Evolutionary conservation across 1,140 invertebrate genomes (phyloP).

Genomic region (Hypsibius dujardini): DNA sequence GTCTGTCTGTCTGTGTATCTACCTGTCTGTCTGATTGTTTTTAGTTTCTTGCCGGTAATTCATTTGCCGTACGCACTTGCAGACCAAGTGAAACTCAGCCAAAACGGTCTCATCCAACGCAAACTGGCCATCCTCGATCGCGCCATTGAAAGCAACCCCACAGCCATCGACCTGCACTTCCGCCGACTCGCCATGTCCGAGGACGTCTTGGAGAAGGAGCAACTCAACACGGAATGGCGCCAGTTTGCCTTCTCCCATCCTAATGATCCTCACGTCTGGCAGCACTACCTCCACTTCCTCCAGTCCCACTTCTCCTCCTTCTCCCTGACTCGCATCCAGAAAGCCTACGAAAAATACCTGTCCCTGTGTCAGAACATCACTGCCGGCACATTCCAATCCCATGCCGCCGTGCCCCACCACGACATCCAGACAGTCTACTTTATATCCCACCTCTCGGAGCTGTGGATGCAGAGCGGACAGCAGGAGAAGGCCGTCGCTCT

Average conservation of each 20-base stretch:
- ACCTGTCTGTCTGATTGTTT: too few species aligned
- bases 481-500: conserved; percentile 35
- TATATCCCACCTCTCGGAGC: conserved; percentile 31
- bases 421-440: conserved; percentile 22
- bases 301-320: conserved; percentile 32
- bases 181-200: conserved; percentile 31
- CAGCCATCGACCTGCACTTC: conserved; percentile 30
- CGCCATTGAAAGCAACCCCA: conserved; percentile 35
- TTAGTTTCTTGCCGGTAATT: too few species aligned
- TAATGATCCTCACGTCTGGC: conserved; percentile 33
- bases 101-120: conserved; percentile 31
- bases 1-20: too few species aligned
- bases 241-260: conserved; percentile 34
- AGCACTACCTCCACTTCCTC: conserved; percentile 32
- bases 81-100: background rate
- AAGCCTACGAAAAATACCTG: conserved; percentile 34
- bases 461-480: conserved; percentile 33
- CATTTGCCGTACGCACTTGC: too few species aligned
- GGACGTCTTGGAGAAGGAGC: conserved; percentile 30
- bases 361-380: conserved; percentile 26
- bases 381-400: conserved; percentile 28
- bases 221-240: conserved; percentile 34
- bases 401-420: conserved; percentile 25
- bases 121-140: conserved; percentile 36
- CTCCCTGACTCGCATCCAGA: conserved; percentile 29